These are phyloP conservation scores for Anguilla megastoma DNA, from an alignment of 2,797 vertebrate species.

Conservation along the genomic window DNA sequence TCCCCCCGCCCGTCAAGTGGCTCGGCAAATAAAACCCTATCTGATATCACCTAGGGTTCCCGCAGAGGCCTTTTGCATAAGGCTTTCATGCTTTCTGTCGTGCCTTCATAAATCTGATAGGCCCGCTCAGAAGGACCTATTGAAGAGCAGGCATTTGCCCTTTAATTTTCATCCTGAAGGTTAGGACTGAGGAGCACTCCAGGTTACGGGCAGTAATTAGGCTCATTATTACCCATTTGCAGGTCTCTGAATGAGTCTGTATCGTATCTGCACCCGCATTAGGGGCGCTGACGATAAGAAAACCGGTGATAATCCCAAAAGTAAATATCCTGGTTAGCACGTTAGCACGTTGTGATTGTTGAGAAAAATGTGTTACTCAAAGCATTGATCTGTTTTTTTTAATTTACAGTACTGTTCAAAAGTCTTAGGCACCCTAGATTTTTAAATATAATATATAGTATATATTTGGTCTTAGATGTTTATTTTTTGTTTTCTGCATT, in stretches of 20 bases:
- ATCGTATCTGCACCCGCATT: neutral
- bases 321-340: neutral
- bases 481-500: no score
- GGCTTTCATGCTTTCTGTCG: slow-evolving; percentile 14
- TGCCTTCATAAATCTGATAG: slow-evolving; percentile 35
- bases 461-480: no score
- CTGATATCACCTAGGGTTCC: slow-evolving; percentile 43
- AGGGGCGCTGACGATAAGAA: neutral
- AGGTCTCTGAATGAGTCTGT: neutral
- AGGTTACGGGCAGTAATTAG: neutral
- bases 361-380: neutral
- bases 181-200: neutral
- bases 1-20: slow-evolving; percentile 19
- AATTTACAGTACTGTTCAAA: no score
- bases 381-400: neutral
- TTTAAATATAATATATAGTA: no score
- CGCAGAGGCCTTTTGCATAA: slow-evolving; percentile 45
- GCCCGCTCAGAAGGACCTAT: slow-evolving; percentile 1
- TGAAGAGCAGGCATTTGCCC: neutral
- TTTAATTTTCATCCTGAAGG: slow-evolving; percentile 19
- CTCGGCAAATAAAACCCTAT: slow-evolving; percentile 47
- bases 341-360: neutral
- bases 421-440: no score
- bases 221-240: neutral
- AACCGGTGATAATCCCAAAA: neutral